phyloP scores from a whole-genome alignment of 2,797 vertebrate genomes.

The Semaprochilodus insignis region DNA sequence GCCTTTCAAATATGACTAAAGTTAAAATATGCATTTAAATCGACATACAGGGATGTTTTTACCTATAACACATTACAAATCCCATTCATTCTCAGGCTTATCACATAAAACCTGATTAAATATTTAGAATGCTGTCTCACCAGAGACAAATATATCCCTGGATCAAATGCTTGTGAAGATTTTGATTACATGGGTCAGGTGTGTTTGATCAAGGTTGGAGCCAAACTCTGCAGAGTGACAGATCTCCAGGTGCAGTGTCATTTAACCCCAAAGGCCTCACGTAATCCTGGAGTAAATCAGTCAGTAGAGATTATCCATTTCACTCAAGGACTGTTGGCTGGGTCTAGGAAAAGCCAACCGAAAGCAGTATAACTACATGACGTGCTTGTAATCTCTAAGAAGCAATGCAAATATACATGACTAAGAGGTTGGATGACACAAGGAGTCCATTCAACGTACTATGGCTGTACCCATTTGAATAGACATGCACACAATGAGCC shows the following conservation, averaged over 20 bases:
- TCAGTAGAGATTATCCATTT: background rate
- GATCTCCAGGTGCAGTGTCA: background rate
- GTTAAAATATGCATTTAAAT: no score
- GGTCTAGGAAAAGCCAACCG: background rate
- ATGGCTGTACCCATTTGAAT: constrained; percentile 8
- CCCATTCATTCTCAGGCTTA: background rate
- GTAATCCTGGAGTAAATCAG: background rate
- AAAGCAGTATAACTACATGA: constrained; percentile 1
- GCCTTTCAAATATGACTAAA: no score
- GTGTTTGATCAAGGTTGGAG: background rate
- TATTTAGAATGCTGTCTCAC: background rate
- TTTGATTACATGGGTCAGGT: background rate
- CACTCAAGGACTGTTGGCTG: background rate
- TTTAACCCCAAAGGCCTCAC: background rate
- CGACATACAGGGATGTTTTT: no score
- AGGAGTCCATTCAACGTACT: constrained; percentile 30
- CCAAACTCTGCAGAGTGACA: background rate
- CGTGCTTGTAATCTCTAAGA: constrained; percentile 2
- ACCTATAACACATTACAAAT: no score
- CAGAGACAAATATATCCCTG: background rate
- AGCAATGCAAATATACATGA: constrained; percentile 17
- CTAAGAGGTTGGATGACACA: constrained; percentile 12
- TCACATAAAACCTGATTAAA: no score
- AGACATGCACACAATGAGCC: constrained; percentile 25
- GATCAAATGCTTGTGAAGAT: background rate